These are phyloP conservation scores for Pseudomugil gertrudae DNA, from an alignment of 2,797 vertebrate genomes.

Conservation along the genomic window DNA sequence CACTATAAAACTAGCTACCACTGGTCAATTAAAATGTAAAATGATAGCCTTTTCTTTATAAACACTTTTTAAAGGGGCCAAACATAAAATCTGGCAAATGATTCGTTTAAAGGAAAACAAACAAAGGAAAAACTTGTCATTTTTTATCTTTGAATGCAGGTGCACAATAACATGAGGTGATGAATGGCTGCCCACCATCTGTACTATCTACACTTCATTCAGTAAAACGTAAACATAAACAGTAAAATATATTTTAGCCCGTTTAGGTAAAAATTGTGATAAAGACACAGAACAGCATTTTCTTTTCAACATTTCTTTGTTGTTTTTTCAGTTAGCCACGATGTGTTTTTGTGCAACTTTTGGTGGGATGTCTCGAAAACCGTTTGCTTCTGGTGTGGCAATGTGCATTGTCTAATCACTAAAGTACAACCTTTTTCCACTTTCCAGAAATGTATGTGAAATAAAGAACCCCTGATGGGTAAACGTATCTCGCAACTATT, in stretches of 20 bases:
- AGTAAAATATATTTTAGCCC: background rate
- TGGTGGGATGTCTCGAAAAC: constrained; percentile 42
- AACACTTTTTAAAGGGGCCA: background rate
- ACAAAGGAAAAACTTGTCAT: no score
- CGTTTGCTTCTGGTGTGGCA: constrained; percentile 20
- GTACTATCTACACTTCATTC: background rate
- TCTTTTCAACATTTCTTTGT: background rate
- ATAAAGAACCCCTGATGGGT: background rate
- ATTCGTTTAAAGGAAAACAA: no score
- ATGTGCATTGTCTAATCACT: constrained; percentile 12
- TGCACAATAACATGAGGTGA: background rate
- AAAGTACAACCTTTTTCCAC: background rate
- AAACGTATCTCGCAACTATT: background rate
- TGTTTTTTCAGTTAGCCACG: background rate
- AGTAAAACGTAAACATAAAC: background rate
- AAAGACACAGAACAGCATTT: background rate
- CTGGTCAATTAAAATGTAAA: background rate
- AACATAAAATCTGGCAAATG: background rate
- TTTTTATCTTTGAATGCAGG: background rate
- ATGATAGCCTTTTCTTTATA: background rate
- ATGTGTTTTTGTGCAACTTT: constrained; percentile 38
- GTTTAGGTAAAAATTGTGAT: background rate
- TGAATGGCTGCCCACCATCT: background rate
- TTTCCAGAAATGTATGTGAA: background rate
- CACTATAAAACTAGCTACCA: background rate